Evolutionary conservation across 2,113 vertebrate species (phyloP).

Genomic region (Ciconia boyciana): DNA sequence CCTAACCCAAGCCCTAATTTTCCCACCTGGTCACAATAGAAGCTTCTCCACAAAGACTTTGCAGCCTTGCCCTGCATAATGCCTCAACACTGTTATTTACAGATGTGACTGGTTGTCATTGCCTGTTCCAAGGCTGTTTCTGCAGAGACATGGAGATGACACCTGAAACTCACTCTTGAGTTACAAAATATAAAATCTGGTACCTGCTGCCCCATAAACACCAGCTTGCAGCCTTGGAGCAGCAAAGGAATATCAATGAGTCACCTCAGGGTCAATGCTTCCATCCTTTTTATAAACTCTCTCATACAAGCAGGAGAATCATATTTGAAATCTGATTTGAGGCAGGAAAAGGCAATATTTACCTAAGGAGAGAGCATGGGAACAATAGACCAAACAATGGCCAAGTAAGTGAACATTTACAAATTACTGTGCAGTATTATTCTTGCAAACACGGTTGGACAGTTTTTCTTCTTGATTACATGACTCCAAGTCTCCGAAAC

Average conservation of each 20-base stretch:
- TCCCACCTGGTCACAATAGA: not conserved
- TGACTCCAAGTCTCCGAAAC: not conserved
- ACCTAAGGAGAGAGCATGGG: not conserved
- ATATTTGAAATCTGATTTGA: not conserved
- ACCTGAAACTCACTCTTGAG: not conserved
- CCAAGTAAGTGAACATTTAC: not conserved
- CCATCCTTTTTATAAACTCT: not conserved
- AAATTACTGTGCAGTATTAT: not conserved
- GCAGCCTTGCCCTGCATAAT: not conserved
- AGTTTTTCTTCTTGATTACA: not conserved
- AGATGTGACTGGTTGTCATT: not conserved
- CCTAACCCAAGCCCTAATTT: not conserved
- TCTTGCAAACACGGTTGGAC: rapidly evolving
- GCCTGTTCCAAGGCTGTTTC: not conserved
- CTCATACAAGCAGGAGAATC: not conserved
- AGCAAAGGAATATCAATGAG: not conserved
- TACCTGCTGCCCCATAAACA: not conserved
- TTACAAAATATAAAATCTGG: not conserved
- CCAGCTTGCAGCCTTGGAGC: not conserved
- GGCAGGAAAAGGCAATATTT: not conserved
- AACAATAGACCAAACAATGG: not conserved
- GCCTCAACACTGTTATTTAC: not conserved
- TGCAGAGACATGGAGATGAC: not conserved
- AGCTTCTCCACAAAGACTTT: not conserved
- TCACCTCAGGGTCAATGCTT: not conserved